Base-by-base conservation (phyloP, 1,140 invertebrate species). In the Bactericera cockerelli region DNA sequence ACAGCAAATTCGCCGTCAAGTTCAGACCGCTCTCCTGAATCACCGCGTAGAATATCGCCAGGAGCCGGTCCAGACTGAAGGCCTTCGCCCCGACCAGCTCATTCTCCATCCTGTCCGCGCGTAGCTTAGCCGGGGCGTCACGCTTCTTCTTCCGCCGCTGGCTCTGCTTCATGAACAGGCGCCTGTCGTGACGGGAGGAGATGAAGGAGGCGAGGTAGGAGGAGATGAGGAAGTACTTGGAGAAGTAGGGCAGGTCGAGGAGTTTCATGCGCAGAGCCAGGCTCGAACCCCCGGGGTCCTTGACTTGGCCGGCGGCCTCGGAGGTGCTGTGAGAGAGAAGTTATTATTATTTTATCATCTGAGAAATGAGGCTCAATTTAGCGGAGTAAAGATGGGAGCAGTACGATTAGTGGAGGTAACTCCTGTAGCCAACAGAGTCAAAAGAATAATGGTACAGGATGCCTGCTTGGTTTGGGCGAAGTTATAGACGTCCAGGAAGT, bases 41-140 rank as follows among this genome's bases (percentile, higher is more conserved):
- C 64, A 96, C 92, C 1, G 87, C 82, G 74, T 91, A 93, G 72
- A 94, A 95, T 65, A 96, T 94, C 2, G 89, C 87, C 55, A 95
- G 70, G 65, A 95, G 73, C 58, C 92, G 76, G 68, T 92, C 86
- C 16, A 95, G 73, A 1, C 80, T 80, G 67, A 95, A 94, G 0
- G 77, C 73, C 70, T 87, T 87, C 0, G 90, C 90, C 0, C 87
- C 87, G 19, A 67, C 25, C 16, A 67, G 24, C 56, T 66, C 57
- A 39, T 58, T 70, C 64, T 63, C 67, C 66, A 72, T 65, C 67
- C 79, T 75, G 69, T 80, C 71, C 60, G 65, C 57, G 67, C 76
- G 25, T 76, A 78, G 1, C 73, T 77, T 65, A 65, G 80, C 78
- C n/a, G n/a, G n/a, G 66, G 77, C 66, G 14, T 21, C 22, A 24